Base-by-base conservation (phyloP, 2,888 invertebrate species). In the Mechanitis mazaeus region DNA sequence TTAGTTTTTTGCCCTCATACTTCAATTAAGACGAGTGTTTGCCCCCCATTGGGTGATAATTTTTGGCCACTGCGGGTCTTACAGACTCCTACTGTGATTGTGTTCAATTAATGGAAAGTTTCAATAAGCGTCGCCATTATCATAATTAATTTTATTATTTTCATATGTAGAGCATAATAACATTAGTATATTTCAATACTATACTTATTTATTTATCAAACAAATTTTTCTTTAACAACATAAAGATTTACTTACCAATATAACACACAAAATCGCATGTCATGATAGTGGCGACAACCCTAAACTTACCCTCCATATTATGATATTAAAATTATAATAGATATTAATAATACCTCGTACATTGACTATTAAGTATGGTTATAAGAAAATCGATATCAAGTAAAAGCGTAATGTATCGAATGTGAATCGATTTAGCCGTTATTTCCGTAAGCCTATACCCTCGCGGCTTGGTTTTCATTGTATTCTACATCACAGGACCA, bases 241-340 rank as follows among this genome's bases (percentile, higher is more conserved):
- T 78, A 83, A 35, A 35, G 35, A 35, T 35, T 35, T 35, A 35
- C 35, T 35, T 35, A 35, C 3, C 35, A 35, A 35, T 35, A 78
- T 76, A 74, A 20, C 71, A 74, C 71, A 73, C 72, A 74, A 86
- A 84, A 85, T 79, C 79, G 81, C 89, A 78, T 88, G 88, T 89
- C 88, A 89, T 81, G 75, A 74, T 78, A 72, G 77, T 81, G 88
- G 88, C 89, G 88, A 89, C 88, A 88, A 83, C 86, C 86, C 87
- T 87, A 83, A 74, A 83, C 77, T 78, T 72, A 64, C 75, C 65
- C 75, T 61, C 64, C 58, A 63, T 74, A 81, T 71, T 61, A 68
- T 56, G 61, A 67, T 61, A 33, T 55, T 53, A 45, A 57, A 55
- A 56, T 31, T 53, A 53, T 45, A 54, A 60, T 55, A 66, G 33